These are phyloP conservation scores for Himalopsyche anomala DNA, from an alignment of 2,888 invertebrate genomes.

Conservation along the genomic window DNA sequence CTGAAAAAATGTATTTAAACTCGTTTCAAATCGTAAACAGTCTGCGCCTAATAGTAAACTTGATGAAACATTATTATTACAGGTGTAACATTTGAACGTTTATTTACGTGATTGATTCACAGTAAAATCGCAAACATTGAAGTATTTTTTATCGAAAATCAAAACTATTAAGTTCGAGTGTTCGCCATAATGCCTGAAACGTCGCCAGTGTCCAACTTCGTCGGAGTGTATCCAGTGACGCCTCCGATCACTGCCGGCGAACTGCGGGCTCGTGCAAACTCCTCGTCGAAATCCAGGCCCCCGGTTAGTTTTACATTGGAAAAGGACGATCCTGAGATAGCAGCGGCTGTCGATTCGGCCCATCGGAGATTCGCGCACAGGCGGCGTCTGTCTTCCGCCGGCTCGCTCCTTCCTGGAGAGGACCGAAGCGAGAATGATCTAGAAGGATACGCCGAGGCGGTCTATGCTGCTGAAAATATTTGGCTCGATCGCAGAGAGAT, in stretches of 20 bases:
- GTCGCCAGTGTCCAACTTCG: slow-evolving; percentile 70
- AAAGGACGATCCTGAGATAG: slow-evolving; percentile 72
- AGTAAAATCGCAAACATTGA: background rate
- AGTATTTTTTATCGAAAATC: too few species aligned
- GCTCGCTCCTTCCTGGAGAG: slow-evolving; percentile 67
- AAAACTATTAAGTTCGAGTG: background rate
- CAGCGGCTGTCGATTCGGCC: slow-evolving; percentile 53
- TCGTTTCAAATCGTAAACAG: too few species aligned
- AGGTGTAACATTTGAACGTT: too few species aligned
- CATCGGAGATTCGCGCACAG: slow-evolving; percentile 7
- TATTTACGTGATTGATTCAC: too few species aligned
- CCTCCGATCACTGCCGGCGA: slow-evolving; percentile 75
- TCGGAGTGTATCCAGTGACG: slow-evolving; percentile 77
- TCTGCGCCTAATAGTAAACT: too few species aligned
- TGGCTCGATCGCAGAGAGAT: slow-evolving; percentile 79
- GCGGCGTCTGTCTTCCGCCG: slow-evolving; percentile 59
- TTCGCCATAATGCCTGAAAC: slow-evolving; percentile 75
- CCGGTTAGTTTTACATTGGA: slow-evolving; percentile 72
- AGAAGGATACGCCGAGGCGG: slow-evolving; percentile 77
- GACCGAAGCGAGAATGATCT: slow-evolving; percentile 76
- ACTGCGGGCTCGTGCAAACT: slow-evolving; percentile 79
- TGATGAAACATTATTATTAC: too few species aligned
- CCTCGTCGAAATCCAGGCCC: slow-evolving; percentile 72
- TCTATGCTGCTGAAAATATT: slow-evolving; percentile 71
- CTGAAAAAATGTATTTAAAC: too few species aligned